A percentile compares a stretch with the other conserved stretches of the same genome.
Conservation (phyloP, 2,797 vertebrate genomes). For the Poeciliopsis gracilis region DNA sequence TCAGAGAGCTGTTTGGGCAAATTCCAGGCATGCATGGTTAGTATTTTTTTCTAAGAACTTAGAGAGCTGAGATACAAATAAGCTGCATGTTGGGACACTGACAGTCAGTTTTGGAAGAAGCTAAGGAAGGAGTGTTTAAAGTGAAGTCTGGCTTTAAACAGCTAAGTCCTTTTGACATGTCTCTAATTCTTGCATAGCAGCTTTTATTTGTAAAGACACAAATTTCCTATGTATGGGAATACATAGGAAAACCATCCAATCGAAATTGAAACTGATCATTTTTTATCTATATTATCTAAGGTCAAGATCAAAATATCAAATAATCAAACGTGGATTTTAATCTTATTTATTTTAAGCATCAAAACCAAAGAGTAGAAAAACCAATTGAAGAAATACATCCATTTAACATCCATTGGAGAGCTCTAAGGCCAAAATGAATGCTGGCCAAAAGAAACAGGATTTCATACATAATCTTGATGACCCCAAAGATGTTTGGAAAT, state of each 20-base stretch:
- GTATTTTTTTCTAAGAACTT: slow-evolving; percentile 28
- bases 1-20: slow-evolving; percentile 47
- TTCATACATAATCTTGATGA: background rate
- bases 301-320: too few species aligned
- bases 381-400: background rate
- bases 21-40: slow-evolving; percentile 50
- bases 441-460: background rate
- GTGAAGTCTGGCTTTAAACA: background rate
- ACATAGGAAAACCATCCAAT: background rate
- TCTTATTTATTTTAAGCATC: background rate
- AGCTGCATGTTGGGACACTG: background rate
- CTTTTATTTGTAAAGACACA: background rate
- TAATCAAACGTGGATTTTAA: background rate
- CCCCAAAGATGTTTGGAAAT: background rate
- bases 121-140: background rate
- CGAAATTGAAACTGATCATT: background rate
- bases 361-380: background rate
- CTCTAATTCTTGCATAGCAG: background rate
- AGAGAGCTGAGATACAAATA: slow-evolving; percentile 19
- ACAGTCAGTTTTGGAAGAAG: slow-evolving; percentile 6
- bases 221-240: too few species aligned
- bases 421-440: background rate
- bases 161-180: background rate
- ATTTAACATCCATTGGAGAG: background rate
- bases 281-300: background rate